Conservation (phyloP, 2,888 invertebrate genomes). For the Xestoiulus laeticollis region DNA sequence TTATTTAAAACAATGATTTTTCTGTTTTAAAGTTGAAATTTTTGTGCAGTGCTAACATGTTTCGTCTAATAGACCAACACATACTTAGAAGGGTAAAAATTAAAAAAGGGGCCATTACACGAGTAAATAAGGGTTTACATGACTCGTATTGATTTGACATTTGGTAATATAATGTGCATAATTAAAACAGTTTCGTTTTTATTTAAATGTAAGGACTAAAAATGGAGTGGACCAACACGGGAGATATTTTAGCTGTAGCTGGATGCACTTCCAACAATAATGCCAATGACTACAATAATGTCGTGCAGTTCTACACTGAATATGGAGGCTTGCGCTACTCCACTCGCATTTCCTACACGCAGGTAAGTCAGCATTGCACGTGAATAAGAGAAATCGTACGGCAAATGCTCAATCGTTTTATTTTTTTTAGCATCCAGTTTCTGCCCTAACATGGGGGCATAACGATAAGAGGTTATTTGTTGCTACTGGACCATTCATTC, state of each 20-base stretch:
- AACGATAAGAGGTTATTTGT: conserved; percentile 95
- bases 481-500: conserved; percentile 82
- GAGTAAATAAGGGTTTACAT: too few species aligned
- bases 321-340: conserved; percentile 83
- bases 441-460: conserved; percentile 98
- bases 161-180: not conserved
- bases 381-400: not conserved
- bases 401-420: not conserved
- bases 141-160: not conserved
- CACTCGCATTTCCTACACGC: conserved; percentile 73
- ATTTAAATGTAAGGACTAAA: conserved; percentile 64
- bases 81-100: too few species aligned
- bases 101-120: too few species aligned
- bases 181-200: not conserved
- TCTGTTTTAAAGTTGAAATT: too few species aligned
- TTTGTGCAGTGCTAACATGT: too few species aligned
- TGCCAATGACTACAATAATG: conserved; percentile 75
- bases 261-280: conserved; percentile 69
- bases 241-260: conserved; percentile 90
- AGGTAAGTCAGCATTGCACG: not conserved
- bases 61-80: too few species aligned
- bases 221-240: conserved; percentile 97
- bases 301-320: conserved; percentile 91
- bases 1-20: too few species aligned
- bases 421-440: conserved; percentile 76